Evolutionary conservation across 2,797 vertebrate species (phyloP), one percentile per base, ranked within the genome.

Genomic region (Salarias fasciatus): DNA sequence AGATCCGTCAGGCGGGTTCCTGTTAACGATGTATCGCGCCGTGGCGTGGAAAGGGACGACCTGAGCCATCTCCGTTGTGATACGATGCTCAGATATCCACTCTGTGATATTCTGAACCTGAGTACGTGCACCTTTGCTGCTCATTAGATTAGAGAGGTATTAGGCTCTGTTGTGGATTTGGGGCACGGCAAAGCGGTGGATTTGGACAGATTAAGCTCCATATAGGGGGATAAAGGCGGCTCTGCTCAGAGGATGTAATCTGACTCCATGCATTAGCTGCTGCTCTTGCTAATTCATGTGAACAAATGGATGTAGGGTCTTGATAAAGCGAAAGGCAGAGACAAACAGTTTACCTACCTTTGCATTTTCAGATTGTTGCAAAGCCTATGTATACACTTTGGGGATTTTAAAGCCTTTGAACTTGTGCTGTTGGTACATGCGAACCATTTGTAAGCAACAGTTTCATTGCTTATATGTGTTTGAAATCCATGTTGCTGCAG

Each of bases 131-230:
- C 86, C 87, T 88, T 88, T 77, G 70, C 72, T 37, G 46, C 79
- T 91, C 83, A 88, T 89, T 90, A 89, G 88, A 91, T 89, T 89
- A 91, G 73, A 57, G 72, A 77, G 83, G 87, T 88, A 82, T 90
- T 88, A 88, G 82, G 78, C 89, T 88, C 76, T 89, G 88, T 91
- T 90, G 85, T 88, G 84, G 89, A 91, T 90, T 88, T 86, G 73
- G 86, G 85, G 77, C 83, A 87, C 18, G 55, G 86, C 72, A 91
- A 91, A 91, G 85, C 83, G 12, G 69, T 4, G 77, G 86, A 86
- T 90, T 89, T 88, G 80, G 75, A 51, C 83, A 88, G 87, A 89
- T 89, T 90, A 91, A 72, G 87, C 75, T 88, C 87, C 61, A 82
- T 88, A 86, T 90, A 84, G 87, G 69, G 69, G 86, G 87, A 92